Percentiles rank a stretch among this genome's conserved stretches.
Evolutionary conservation across 2,113 vertebrate species (phyloP).

Genomic region (Gymnorhina tibicen): DNA sequence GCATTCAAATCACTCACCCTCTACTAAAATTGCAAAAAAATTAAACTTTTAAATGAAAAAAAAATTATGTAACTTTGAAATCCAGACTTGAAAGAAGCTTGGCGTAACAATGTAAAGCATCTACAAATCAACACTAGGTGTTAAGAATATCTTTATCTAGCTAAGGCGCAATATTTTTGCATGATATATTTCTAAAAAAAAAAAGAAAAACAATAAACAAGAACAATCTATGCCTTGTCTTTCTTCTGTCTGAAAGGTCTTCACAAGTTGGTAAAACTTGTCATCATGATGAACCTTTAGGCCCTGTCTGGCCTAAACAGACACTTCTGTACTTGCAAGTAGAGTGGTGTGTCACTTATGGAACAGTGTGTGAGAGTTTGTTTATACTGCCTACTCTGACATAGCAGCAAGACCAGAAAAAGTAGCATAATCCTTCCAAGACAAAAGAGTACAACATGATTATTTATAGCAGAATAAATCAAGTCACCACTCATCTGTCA

Average conservation of each 20-base stretch:
- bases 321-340: background rate
- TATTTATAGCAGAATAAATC: background rate
- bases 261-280: background rate
- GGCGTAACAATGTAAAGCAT: background rate
- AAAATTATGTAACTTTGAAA: background rate
- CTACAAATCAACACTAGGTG: background rate
- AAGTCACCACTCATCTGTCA: background rate
- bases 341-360: background rate
- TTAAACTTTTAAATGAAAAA: background rate
- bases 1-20: background rate
- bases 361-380: background rate
- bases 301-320: background rate
- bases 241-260: background rate
- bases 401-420: background rate
- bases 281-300: background rate
- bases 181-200: background rate
- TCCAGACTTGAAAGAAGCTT: background rate
- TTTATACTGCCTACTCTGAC: background rate
- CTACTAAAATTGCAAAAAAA: background rate
- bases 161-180: background rate
- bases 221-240: background rate
- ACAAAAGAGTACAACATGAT: background rate
- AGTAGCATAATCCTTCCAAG: background rate
- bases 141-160: background rate
- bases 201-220: fast-evolving